Evolutionary conservation across 2,113 vertebrate species (phyloP).

Genomic region (Corynorhinus townsendii): DNA sequence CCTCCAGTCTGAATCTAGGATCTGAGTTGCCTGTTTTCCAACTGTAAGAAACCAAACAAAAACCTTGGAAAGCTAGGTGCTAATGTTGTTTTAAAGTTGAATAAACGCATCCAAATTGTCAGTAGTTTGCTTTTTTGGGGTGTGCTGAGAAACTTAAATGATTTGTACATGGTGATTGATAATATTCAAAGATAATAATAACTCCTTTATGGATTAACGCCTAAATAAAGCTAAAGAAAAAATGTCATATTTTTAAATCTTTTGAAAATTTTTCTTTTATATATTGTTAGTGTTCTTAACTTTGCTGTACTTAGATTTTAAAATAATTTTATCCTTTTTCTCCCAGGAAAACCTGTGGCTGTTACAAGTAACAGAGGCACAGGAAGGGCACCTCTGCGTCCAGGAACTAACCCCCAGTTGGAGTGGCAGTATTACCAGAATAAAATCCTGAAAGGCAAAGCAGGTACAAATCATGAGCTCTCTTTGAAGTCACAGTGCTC

Average conservation of each 20-base stretch:
- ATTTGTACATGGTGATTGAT: not conserved
- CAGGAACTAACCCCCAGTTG: slow-evolving; percentile 89
- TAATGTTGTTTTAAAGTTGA: not conserved
- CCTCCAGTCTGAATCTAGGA: not conserved
- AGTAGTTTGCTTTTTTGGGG: not conserved
- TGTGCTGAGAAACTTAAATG: not conserved
- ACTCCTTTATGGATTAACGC: not conserved
- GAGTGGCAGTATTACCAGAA: slow-evolving; percentile 94
- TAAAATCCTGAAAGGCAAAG: slow-evolving; percentile 83
- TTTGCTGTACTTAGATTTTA: slow-evolving; percentile 24
- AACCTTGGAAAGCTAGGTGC: not conserved
- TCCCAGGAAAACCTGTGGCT: slow-evolving; percentile 93
- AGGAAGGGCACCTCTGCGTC: slow-evolving; percentile 83
- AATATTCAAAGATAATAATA: not conserved
- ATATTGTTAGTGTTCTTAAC: slow-evolving; percentile 29
- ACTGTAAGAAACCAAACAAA: not conserved
- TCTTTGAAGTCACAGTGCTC: slow-evolving; percentile 2
- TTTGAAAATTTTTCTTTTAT: not conserved
- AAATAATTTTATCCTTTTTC: slow-evolving; percentile 57
- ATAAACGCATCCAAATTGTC: not conserved
- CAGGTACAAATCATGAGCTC: slow-evolving; percentile 81
- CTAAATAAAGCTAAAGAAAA: not conserved
- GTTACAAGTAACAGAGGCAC: slow-evolving; percentile 96
- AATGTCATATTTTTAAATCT: not conserved
- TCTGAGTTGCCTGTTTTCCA: not conserved